Conservation (phyloP, 2,888 invertebrate species). For the Odontocolon sp. region DNA sequence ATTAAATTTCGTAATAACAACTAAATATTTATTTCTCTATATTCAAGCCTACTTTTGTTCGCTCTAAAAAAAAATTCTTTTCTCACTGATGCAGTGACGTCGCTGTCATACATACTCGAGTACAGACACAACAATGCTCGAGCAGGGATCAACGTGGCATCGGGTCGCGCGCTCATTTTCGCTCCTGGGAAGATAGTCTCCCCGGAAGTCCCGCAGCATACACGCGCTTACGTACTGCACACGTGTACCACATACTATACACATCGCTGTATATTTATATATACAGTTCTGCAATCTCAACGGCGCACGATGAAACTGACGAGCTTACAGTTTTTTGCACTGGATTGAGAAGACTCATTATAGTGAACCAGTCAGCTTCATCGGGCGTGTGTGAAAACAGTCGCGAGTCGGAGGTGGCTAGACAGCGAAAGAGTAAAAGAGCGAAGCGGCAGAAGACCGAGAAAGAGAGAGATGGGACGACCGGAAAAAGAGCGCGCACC, state of each 20-base stretch:
- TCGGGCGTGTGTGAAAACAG: no score
- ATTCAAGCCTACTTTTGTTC: no score
- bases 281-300: background rate
- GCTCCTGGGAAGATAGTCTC: conserved; percentile 57
- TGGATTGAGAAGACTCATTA: no score
- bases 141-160: conserved; percentile 37
- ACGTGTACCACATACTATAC: conserved; percentile 7
- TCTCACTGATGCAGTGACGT: no score
- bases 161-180: conserved; percentile 54
- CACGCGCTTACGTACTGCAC: background rate
- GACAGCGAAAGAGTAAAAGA: conserved; percentile 40
- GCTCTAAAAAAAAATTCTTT: no score
- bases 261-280: background rate
- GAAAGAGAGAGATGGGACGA: background rate
- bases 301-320: no score
- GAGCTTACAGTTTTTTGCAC: no score
- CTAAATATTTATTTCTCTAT: no score
- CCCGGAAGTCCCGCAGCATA: conserved; percentile 57
- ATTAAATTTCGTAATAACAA: no score
- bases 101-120: background rate
- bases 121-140: conserved; percentile 23
- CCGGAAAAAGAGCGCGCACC: conserved; percentile 51
- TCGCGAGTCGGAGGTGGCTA: conserved; percentile 10
- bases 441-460: background rate
- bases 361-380: no score